These are phyloP conservation scores for Resseliella maxima DNA, from an alignment of 2,888 invertebrate species.

Conservation along the genomic window DNA sequence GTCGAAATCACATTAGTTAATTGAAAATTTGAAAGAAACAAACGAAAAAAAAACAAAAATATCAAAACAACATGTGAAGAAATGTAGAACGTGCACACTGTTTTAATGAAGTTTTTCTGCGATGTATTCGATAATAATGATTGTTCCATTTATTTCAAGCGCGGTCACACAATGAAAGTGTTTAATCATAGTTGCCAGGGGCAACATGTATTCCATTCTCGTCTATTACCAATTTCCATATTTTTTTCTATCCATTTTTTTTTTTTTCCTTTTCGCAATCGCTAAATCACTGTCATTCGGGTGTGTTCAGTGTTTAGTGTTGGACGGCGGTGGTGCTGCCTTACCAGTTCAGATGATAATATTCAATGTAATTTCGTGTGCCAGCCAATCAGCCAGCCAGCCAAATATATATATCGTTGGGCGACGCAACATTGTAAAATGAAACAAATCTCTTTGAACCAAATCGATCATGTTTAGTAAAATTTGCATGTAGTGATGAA, in stretches of 20 bases:
- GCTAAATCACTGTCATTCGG: slow-evolving; percentile 44
- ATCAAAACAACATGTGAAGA: not conserved
- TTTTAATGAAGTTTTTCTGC: not conserved
- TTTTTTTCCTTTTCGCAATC: too few species aligned
- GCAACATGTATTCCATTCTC: slow-evolving; percentile 31
- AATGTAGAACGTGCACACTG: not conserved
- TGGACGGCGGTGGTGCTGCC: not conserved
- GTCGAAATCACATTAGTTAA: slow-evolving; percentile 19
- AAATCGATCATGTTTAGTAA: not conserved
- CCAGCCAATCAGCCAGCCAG: not conserved
- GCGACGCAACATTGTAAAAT: not conserved
- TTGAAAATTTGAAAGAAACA: too few species aligned
- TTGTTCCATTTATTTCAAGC: slow-evolving; percentile 26
- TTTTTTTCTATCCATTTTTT: not conserved
- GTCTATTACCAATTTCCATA: not conserved
- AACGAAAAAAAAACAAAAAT: not conserved
- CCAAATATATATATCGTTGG: too few species aligned
- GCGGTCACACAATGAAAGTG: slow-evolving; percentile 36
- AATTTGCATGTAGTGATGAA: not conserved
- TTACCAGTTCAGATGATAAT: not conserved
- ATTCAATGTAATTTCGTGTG: not conserved
- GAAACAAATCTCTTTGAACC: slow-evolving; percentile 6
- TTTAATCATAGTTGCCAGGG: slow-evolving; percentile 41
- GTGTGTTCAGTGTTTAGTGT: slow-evolving; percentile 3
- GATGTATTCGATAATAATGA: not conserved